Evolutionary conservation across 2,113 vertebrate species (phyloP).

Genomic region (Scytalopus superciliaris): DNA sequence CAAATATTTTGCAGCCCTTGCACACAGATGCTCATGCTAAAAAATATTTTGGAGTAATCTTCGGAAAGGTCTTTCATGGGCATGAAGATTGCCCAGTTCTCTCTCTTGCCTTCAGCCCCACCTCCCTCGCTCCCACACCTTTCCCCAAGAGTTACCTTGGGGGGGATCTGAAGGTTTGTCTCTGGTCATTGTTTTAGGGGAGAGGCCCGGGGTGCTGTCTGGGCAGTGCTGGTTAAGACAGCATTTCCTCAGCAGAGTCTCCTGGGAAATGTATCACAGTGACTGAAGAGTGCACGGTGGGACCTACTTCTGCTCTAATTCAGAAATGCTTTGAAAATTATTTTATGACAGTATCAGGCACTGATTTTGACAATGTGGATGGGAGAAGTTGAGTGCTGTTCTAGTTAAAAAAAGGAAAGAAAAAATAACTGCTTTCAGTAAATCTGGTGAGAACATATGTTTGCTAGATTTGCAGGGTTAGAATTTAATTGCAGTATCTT

Average conservation of each 20-base stretch:
- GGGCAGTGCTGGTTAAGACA: background rate
- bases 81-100: background rate
- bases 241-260: background rate
- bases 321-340: background rate
- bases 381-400: slow-evolving; percentile 1
- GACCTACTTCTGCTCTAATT: background rate
- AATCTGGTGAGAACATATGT: slow-evolving; percentile 33
- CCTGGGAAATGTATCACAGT: background rate
- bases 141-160: background rate
- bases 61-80: rapidly evolving
- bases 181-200: rapidly evolving
- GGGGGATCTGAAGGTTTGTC: background rate
- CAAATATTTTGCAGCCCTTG: background rate
- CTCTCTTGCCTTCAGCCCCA: background rate
- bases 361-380: background rate
- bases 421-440: slow-evolving; percentile 25
- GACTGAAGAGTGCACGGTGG: background rate
- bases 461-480: background rate
- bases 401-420: background rate
- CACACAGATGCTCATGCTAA: background rate
- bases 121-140: background rate
- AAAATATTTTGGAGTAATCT: background rate
- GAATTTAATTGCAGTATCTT: slow-evolving; percentile 28
- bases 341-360: background rate
- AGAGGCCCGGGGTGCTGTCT: background rate